Conservation (phyloP, 2,888 invertebrate species). For the Caenorhabditis panamensis region DNA sequence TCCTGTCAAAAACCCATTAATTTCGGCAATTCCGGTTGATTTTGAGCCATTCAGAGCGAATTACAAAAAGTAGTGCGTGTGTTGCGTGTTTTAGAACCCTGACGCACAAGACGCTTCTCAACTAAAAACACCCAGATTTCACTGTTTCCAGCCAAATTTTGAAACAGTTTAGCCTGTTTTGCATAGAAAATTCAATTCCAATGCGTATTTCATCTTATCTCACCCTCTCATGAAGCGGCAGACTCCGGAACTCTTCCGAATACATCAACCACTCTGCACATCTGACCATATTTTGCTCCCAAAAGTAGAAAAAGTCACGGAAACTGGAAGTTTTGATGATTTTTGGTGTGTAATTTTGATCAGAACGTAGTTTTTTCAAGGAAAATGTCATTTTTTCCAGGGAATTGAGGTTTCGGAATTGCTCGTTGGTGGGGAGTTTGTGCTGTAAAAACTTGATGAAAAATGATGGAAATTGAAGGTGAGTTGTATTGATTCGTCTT, state of each 20-base stretch:
- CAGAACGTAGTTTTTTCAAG: not conserved
- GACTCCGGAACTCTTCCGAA: constrained; percentile 21
- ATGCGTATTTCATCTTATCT: not conserved
- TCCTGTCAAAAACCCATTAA: too few species aligned
- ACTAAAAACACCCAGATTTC: too few species aligned
- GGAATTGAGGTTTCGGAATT: not conserved
- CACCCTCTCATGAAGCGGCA: constrained; percentile 43
- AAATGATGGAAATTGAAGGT: too few species aligned
- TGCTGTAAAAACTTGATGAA: not conserved
- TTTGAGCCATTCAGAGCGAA: not conserved
- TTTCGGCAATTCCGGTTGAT: too few species aligned
- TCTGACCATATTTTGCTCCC: constrained; percentile 34
- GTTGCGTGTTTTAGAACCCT: too few species aligned
- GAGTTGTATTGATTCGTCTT: too few species aligned
- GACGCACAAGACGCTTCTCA: too few species aligned
- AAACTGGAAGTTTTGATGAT: constrained; percentile 10
- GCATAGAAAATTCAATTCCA: too few species aligned
- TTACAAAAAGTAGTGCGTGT: too few species aligned
- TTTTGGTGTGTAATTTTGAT: not conserved
- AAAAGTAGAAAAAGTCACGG: constrained; percentile 14
- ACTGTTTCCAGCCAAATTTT: too few species aligned
- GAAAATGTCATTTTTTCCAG: constrained; percentile 17
- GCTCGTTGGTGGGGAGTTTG: not conserved
- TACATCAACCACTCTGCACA: constrained; percentile 43
- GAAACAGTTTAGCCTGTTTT: too few species aligned